phyloP scores from a whole-genome alignment of 2,888 invertebrate genomes.

The Caenorhabditis sp. region DNA sequence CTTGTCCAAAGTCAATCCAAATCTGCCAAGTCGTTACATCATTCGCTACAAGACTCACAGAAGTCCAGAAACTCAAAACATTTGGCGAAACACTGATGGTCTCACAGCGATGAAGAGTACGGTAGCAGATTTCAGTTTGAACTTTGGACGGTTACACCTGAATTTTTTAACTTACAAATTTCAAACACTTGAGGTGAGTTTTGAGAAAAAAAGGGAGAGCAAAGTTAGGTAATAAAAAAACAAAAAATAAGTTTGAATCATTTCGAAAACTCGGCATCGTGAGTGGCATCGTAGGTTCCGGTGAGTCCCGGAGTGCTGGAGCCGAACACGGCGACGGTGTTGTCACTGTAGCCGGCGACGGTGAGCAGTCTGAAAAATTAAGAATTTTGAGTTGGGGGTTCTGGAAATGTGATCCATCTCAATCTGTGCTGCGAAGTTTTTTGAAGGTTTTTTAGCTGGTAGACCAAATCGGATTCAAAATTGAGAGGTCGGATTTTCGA shows the following conservation, averaged over 20 bases:
- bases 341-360: slow-evolving; percentile 61
- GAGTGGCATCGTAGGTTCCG: slow-evolving; percentile 35
- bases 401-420: not conserved
- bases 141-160: too few relatives aligned
- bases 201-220: not conserved
- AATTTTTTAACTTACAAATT: too few relatives aligned
- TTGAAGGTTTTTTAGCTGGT: not conserved
- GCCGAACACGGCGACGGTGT: slow-evolving; percentile 61
- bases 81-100: too few relatives aligned
- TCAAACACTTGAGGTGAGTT: not conserved
- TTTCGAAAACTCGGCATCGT: not conserved
- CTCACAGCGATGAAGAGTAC: too few relatives aligned
- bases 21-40: too few relatives aligned
- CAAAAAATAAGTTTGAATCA: not conserved
- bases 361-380: slow-evolving; percentile 58
- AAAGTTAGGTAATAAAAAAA: not conserved
- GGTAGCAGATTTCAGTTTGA: too few relatives aligned
- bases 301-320: slow-evolving; percentile 56
- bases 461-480: too few relatives aligned
- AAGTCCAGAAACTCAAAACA: too few relatives aligned
- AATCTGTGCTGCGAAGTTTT: not conserved
- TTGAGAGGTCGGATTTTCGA: too few relatives aligned
- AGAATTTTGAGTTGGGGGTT: not conserved
- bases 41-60: too few relatives aligned
- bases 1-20: too few relatives aligned